Evolutionary conservation across 2,888 invertebrate genomes (phyloP), one percentile per base, ranked within the genome.

Genomic region (Cremastobaeus sp.): DNA sequence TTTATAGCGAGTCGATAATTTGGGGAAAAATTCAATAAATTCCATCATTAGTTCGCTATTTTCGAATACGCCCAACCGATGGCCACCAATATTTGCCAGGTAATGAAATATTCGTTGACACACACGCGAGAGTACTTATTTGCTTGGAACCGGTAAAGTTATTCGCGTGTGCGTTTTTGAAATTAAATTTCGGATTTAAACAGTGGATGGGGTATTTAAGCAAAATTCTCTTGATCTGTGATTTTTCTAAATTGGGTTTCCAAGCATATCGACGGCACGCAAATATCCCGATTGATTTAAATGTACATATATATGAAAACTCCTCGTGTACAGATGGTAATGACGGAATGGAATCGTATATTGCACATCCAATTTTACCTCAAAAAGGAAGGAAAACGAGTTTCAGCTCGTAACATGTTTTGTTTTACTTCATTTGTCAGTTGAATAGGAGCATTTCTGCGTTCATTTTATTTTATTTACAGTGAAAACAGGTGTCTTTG

Each of bases 391-490:
- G 5, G 17, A 47, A 47, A 47, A 47, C 47, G 11, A 47, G 47
- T 47, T 8, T 48, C 48, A 18, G 34, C 48, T 32, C 48, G 48
- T 32, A 48, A 48, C 48, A 20, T 48, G 48, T 48, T 34, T 48
- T 25, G 34, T 48, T 48, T 48, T 20, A 47, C 47, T 47, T 47
- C 47, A 47, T 47, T 47, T 47, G 30, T 47, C 47, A 47, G 47
- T 47, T 47, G 25, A 45, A 45, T 45, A 28, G 45, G 2, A 28
- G 45, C 45, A 4, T 28, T 45, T 17, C 47, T 17, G 6, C 17
- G 30, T 47, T 18, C 30, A 47, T 30, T 47, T 47, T 47, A 28
- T 15, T 30, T 47, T 47, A 47, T 30, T 47, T 30, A n/a, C n/a
- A 30, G 30, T 30, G n/a, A 9, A 45, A 41, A 20, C 6, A 45